Conservation (phyloP, 2,797 vertebrate genomes). For the Meda fulgida region DNA sequence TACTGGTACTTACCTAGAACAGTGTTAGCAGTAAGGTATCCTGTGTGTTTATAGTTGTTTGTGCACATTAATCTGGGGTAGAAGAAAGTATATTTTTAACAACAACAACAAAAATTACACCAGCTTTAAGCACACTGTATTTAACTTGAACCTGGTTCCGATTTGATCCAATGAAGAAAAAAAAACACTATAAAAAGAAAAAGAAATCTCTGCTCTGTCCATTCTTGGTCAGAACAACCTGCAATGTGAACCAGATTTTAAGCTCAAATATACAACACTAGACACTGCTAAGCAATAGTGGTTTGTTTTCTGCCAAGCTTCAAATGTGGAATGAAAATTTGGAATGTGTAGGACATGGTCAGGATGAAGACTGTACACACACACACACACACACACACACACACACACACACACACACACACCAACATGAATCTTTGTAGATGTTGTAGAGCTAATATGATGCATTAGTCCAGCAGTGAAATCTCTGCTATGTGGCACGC, state of each 20-base stretch:
- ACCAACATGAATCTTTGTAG: constrained; percentile 5
- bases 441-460: constrained; percentile 37
- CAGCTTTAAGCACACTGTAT: not conserved
- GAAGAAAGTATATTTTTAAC: not conserved
- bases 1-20: not conserved
- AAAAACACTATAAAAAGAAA: too few relatives aligned
- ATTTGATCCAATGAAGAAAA: not conserved
- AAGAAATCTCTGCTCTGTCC: not conserved
- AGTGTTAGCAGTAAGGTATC: not conserved
- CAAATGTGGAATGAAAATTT: not conserved
- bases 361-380: not conserved
- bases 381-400: too few relatives aligned
- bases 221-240: not conserved
- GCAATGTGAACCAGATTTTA: not conserved
- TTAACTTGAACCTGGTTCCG: not conserved
- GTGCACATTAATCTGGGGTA: too few relatives aligned
- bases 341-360: not conserved
- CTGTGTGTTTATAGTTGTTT: not conserved
- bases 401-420: too few relatives aligned
- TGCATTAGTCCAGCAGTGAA: constrained; percentile 31
- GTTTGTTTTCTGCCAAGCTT: not conserved
- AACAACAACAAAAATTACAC: not conserved
- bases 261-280: not conserved
- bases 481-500: not conserved
- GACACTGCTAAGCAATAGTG: not conserved